Conservation (phyloP, 2,797 vertebrate species). For the Gadopsis bispinosus region DNA sequence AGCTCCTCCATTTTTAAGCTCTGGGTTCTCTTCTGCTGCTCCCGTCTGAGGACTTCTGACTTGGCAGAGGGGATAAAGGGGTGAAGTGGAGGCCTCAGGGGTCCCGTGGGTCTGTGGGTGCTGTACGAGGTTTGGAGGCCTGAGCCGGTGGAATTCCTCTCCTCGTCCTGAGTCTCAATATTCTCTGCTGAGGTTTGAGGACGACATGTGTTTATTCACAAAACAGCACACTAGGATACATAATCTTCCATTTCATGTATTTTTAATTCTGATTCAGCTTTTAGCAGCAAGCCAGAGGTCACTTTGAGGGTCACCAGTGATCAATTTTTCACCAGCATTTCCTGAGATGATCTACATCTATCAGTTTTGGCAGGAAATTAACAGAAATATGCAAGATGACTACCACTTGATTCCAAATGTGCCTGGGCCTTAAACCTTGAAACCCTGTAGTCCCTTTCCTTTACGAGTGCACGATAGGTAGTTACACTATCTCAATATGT, state of each 20-base stretch:
- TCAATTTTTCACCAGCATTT: background rate
- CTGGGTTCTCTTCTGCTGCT: constrained; percentile 88
- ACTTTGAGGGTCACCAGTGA: background rate
- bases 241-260: background rate
- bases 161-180: constrained; percentile 85
- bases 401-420: background rate
- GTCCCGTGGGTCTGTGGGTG: constrained; percentile 73
- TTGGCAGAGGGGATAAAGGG: constrained; percentile 83
- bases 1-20: constrained; percentile 90
- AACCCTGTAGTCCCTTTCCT: background rate
- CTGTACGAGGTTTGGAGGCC: constrained; percentile 77
- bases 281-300: background rate
- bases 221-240: background rate
- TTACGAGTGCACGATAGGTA: background rate
- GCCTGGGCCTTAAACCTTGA: background rate
- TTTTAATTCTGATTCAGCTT: background rate
- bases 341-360: constrained; percentile 1
- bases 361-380: background rate
- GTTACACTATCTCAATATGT: background rate
- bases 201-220: constrained; percentile 26
- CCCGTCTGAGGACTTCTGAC: constrained; percentile 87
- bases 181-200: constrained; percentile 78
- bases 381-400: background rate
- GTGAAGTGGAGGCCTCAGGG: constrained; percentile 80
- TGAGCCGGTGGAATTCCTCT: constrained; percentile 74